Percentiles rank a stretch among this genome's conserved stretches.
phyloP scores from a whole-genome alignment of 23 tunicate genomes.

The Diplosoma virens region DNA sequence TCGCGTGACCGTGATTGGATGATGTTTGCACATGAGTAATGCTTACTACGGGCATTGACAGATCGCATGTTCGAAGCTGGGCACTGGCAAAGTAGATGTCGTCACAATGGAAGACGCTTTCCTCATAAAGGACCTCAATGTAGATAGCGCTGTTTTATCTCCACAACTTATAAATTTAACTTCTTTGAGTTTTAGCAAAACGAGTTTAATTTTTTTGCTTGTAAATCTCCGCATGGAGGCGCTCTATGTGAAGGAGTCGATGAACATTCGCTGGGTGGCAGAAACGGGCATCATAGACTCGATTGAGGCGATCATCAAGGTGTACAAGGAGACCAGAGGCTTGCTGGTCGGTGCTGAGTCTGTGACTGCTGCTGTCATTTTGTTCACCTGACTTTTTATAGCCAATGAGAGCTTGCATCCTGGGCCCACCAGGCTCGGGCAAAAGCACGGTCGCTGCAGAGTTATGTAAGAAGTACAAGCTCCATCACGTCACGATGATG shows the following conservation, averaged over 20 bases:
- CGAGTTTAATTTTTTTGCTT: slow-evolving; percentile 82
- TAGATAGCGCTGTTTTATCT: slow-evolving; percentile 1
- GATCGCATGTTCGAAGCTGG: slow-evolving; percentile 61
- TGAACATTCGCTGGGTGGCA: slow-evolving; percentile 92
- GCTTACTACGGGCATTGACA: too few species aligned
- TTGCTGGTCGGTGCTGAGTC: too few species aligned
- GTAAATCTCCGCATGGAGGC: slow-evolving; percentile 95
- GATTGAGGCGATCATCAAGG: slow-evolving; percentile 65
- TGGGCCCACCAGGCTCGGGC: slow-evolving; percentile 97
- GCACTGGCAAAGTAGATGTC: slow-evolving; percentile 74
- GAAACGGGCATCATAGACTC: slow-evolving; percentile 92
- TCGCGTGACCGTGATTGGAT: too few species aligned
- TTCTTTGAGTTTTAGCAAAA: slow-evolving; percentile 86
- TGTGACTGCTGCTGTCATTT: too few species aligned
- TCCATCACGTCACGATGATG: slow-evolving; percentile 88
- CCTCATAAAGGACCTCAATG: slow-evolving; percentile 82
- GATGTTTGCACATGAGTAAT: too few species aligned
- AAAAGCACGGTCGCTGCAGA: slow-evolving; percentile 68
- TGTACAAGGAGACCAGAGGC: slow-evolving; percentile 89
- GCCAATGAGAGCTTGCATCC: slow-evolving; percentile 92
- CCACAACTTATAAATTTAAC: too few species aligned
- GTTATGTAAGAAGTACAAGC: slow-evolving; percentile 79
- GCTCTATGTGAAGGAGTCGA: slow-evolving; percentile 75
- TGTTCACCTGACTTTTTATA: slow-evolving; percentile 21
- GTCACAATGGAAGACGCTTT: slow-evolving; percentile 81